Base-by-base conservation (phyloP, 35 echinoderm and acorn worm species). In the Hemicentrotus pulcherrimus region DNA sequence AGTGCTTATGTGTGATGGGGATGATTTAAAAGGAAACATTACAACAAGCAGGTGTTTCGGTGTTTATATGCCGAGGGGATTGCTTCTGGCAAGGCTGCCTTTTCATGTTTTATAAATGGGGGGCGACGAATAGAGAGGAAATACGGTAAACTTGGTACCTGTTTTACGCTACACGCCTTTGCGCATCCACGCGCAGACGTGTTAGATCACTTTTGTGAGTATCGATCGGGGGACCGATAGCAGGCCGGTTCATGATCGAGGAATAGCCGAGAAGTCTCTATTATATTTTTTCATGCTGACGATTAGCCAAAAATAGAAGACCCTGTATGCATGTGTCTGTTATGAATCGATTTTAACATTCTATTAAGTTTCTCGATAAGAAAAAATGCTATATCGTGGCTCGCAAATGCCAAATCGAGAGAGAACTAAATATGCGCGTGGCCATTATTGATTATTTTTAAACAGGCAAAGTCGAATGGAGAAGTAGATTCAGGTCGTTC, bases 1-100 rank as follows among this genome's bases (percentile, higher is more conserved):
- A 93, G 91, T 93, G 91, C 91, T 58, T 93, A 93, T 93, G 91
- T 93, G 91, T 93, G 91, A 93, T 93, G 91, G 46, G 46, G 91
- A 93, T 93, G 91, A 93, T 93, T 50, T 93, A 93, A 48, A 93
- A 93, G 91, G 91, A 93, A 93, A 93, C 91, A 93, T 93, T 93
- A 58, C 91, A 48, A 58, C 48, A 93, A 93, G 91, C 91, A 93
- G 91, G 91, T 93, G 91, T 93, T 93, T 93, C 91, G 91, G 91
- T 93, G 91, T 93, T 93, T 93, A 93, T 93, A 58, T 58, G 91
- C 91, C 48, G 45, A 46, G 91, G 91, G 91, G 91, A 93, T 93
- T 48, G 91, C 91, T 93, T 58, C 46, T 93, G 91, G 91, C 91
- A 93, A 93, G 91, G 91, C 91, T 93, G 91, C 48, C 47, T 93